phyloP scores from a whole-genome alignment of 2,888 invertebrate species.

The Thelaira solivaga region DNA sequence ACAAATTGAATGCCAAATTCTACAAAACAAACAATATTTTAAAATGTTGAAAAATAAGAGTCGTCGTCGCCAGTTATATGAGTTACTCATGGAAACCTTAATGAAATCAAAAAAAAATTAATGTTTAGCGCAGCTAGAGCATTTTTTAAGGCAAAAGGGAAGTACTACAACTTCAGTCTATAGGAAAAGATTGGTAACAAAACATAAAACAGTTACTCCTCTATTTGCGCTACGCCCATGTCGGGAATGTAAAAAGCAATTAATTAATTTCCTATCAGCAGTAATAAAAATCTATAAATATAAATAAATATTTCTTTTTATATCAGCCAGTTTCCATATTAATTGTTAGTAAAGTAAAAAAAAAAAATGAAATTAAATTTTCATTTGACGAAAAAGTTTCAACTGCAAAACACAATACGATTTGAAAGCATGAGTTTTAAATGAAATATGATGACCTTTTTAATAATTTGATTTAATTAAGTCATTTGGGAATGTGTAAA shows the following conservation, averaged over 20 bases:
- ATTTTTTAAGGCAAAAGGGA: no score
- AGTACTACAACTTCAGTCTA: no score
- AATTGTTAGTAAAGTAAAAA: neutral
- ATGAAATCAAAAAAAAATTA: neutral
- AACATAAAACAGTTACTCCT: no score
- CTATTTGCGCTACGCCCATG: no score
- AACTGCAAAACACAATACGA: no score
- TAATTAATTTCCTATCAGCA: slow-evolving; percentile 49
- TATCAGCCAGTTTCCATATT: neutral
- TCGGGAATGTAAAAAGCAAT: slow-evolving; percentile 37
- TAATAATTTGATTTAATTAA: slow-evolving; percentile 22
- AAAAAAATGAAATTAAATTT: neutral
- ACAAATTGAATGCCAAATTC: slow-evolving; percentile 37
- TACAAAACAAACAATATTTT: slow-evolving; percentile 32
- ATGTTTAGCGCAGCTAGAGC: neutral
- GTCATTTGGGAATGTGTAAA: slow-evolving; percentile 48
- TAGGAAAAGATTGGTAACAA: no score
- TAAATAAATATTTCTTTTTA: slow-evolving; percentile 16
- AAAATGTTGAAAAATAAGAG: neutral
- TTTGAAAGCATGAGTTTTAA: no score
- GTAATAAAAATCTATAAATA: slow-evolving; percentile 35
- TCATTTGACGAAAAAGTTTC: neutral
- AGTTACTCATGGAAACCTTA: slow-evolving; percentile 31
- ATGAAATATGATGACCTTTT: no score
- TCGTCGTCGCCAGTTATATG: neutral